Base-by-base conservation (phyloP, 2,113 vertebrate genomes). In the Rattus rattus region DNA sequence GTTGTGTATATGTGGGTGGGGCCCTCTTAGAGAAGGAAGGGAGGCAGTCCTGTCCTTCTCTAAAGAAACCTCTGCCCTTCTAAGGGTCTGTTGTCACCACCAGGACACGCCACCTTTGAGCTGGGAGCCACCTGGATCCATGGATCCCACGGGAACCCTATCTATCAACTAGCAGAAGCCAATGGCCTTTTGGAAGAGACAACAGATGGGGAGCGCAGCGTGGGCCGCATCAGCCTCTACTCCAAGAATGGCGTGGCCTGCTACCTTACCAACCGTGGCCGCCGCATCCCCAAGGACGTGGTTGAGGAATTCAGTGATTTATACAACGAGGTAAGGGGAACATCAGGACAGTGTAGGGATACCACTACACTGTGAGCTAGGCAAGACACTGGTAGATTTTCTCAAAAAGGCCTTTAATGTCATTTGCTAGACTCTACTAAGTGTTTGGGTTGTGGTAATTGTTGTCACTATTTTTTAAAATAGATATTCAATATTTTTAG, bases 251-350 rank as follows among this genome's bases (percentile, higher is more conserved):
- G 99, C 59, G 99, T 99, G 99, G 99, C 99, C 95, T 99, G 99
- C 98, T 99, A 99, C 98, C 99, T 99, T 98, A 99, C 99, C 98
- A 99, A 99, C 97, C 98, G 20, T 0, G 99, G 99, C 96, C 99
- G 98, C 95, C 99, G 99, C 98, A 99, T 99, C 98, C 99, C 99
- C 97, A 99, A 99, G 98, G 99, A 99, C 98, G 98, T 99, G 99
- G 99, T 99, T 99, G 99, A 99, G 98, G 99, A 99, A 99, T 99
- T 99, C 99, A 99, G 99, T 96, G 99, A 99, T 99, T 99, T 99
- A 98, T 99, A 99, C 99, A 99, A 99, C 97, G 99, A 99, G 99
- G 99, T 99, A 97, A 98, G 98, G 39, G 28, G 96, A 91, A 89
- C 30, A 33, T 47, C 59, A 81, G n/a, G 69, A 39, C 39, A 70